These are phyloP conservation scores for Carcina quercana DNA, from an alignment of 2,888 invertebrate species.

Conservation along the genomic window DNA sequence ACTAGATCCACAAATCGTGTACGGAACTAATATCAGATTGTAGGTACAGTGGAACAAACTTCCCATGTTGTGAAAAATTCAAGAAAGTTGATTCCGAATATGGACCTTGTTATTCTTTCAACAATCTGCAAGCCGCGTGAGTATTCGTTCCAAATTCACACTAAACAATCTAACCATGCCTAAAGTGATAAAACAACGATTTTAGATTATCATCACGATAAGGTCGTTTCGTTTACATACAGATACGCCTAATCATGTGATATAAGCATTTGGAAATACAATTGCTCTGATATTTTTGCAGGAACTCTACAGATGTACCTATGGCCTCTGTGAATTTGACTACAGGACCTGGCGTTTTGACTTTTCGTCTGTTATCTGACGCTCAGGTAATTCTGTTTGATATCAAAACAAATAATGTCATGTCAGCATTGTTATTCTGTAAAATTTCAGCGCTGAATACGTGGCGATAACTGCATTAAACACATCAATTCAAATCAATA, in stretches of 20 bases:
- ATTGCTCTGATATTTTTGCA: too few species aligned
- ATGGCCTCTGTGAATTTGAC: slow-evolving; percentile 54
- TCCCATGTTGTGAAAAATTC: slow-evolving; percentile 70
- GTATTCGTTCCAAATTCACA: slow-evolving; percentile 7
- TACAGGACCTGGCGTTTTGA: slow-evolving; percentile 63
- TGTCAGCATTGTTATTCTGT: too few species aligned
- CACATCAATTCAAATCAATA: too few species aligned
- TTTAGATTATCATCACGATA: too few species aligned
- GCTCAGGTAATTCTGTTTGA: slow-evolving; percentile 64
- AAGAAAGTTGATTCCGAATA: slow-evolving; percentile 59
- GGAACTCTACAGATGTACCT: slow-evolving; percentile 21
- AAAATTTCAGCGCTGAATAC: too few species aligned
- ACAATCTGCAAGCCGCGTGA: slow-evolving; percentile 67
- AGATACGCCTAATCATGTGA: too few species aligned
- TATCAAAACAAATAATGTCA: too few species aligned
- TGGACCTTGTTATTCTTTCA: slow-evolving; percentile 70
- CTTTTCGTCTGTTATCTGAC: slow-evolving; percentile 50
- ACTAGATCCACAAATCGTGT: slow-evolving; percentile 59
- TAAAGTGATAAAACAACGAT: not conserved
- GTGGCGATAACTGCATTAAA: too few species aligned
- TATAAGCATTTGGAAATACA: too few species aligned
- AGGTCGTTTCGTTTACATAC: too few species aligned
- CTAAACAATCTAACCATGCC: not conserved
- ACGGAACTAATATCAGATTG: slow-evolving; percentile 58
- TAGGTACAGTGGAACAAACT: slow-evolving; percentile 49